phyloP scores from a whole-genome alignment of 1,140 invertebrate genomes.

The Drosophila eugracilis region DNA sequence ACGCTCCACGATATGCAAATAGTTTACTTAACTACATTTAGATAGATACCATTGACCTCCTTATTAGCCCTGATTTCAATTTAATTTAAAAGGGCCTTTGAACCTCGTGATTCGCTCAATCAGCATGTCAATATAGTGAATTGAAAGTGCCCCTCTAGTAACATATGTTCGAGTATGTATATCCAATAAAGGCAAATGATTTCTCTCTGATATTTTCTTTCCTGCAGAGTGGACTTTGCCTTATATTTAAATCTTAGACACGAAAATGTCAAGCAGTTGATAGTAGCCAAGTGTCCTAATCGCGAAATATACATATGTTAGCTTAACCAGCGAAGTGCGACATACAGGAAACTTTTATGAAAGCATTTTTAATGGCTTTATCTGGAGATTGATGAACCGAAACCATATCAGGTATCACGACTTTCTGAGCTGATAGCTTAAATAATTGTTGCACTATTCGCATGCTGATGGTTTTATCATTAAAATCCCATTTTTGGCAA shows the following conservation, averaged over 20 bases:
- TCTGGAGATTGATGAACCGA: slow-evolving; percentile 41
- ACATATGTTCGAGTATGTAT: neutral
- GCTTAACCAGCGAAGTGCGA: too few relatives aligned
- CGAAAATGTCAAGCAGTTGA: slow-evolving; percentile 1
- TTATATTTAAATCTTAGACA: slow-evolving; percentile 20
- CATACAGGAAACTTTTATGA: neutral
- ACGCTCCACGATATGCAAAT: slow-evolving; percentile 30
- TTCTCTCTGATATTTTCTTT: neutral
- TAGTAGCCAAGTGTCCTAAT: slow-evolving; percentile 11
- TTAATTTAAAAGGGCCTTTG: slow-evolving; percentile 42
- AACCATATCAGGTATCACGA: slow-evolving; percentile 6
- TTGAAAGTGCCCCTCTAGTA: slow-evolving; percentile 8
- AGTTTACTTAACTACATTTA: slow-evolving; percentile 1
- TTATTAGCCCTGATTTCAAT: slow-evolving; percentile 25
- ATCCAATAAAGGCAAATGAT: slow-evolving; percentile 3
- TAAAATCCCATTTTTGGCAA: slow-evolving; percentile 16
- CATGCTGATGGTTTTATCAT: slow-evolving; percentile 2
- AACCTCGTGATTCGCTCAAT: slow-evolving; percentile 62
- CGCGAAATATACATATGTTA: neutral
- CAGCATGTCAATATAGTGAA: slow-evolving; percentile 41
- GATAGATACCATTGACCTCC: slow-evolving; percentile 18
- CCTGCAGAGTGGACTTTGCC: slow-evolving; percentile 1
- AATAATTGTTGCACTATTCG: slow-evolving; percentile 17
- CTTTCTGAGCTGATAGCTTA: neutral
- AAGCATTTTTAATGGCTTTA: slow-evolving; percentile 2